Conservation (phyloP, 1,140 invertebrate genomes). For the Xylocopa sonorina region DNA sequence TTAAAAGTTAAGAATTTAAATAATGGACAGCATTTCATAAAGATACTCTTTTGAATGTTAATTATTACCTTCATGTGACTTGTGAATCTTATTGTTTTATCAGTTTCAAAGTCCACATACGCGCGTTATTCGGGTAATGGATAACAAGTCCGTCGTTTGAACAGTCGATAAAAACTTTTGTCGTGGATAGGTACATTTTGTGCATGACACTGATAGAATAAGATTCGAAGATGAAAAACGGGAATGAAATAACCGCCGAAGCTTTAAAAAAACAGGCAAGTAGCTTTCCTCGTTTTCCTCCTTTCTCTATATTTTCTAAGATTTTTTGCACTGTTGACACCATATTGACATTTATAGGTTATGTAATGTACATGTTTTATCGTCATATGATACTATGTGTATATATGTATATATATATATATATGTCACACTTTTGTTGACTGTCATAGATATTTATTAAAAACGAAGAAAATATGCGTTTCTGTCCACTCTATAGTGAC, state of each 20-base stretch:
- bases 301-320: neutral
- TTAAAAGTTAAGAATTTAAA: neutral
- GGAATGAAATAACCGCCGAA: slow-evolving; percentile 89
- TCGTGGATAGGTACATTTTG: neutral
- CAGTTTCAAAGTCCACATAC: neutral
- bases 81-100: neutral
- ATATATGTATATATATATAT: neutral
- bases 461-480: too few species aligned
- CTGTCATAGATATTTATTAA: too few species aligned
- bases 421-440: neutral
- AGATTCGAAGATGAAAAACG: slow-evolving; percentile 74
- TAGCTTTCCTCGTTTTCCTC: neutral
- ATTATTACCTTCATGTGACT: neutral
- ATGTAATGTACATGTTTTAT: neutral
- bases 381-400: too few species aligned
- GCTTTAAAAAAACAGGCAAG: slow-evolving; percentile 89
- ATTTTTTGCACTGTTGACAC: too few species aligned
- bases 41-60: too few species aligned
- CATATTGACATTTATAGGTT: slow-evolving; percentile 18
- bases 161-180: neutral
- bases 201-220: neutral
- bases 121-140: too few species aligned
- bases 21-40: too few species aligned
- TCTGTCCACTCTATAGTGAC: too few species aligned
- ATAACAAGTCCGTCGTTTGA: neutral